Conservation (phyloP, 2,797 vertebrate genomes). For the Alcedo quadribrachys region DNA sequence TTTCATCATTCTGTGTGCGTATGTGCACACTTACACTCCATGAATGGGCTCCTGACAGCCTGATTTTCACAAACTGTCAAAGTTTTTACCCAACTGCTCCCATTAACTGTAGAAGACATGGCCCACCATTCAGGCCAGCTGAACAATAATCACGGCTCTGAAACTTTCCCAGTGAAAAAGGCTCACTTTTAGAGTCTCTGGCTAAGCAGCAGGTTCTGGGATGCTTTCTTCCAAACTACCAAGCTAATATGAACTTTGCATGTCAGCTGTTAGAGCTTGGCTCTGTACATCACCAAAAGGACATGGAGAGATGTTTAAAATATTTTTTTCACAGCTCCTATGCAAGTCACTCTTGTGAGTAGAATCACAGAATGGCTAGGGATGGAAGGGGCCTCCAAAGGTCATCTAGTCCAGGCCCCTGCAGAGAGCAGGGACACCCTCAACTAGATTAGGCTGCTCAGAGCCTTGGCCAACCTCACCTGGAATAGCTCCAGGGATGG, state of each 20-base stretch:
- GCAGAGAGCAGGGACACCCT: no score
- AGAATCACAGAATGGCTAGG: no score
- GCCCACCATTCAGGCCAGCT: not conserved
- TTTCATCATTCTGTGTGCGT: not conserved
- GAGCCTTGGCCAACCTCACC: no score
- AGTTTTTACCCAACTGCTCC: not conserved
- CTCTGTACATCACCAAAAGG: no score
- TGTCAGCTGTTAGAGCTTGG: not conserved
- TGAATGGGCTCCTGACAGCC: not conserved
- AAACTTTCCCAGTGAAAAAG: not conserved
- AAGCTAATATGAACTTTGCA: not conserved
- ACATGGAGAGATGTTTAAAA: not conserved
- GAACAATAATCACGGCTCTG: not conserved
- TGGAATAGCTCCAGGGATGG: no score
- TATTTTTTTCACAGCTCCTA: not conserved
- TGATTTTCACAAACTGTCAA: not conserved
- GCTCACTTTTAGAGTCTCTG: not conserved
- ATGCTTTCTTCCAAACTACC: not conserved
- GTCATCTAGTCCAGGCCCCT: no score
- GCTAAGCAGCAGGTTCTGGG: not conserved
- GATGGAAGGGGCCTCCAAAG: no score
- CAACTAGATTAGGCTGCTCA: no score
- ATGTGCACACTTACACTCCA: no score
- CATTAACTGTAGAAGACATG: not conserved
- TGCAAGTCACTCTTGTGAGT: not conserved